Evolutionary conservation across 2,113 vertebrate genomes (phyloP).

Genomic region (Calidris pugnax): DNA sequence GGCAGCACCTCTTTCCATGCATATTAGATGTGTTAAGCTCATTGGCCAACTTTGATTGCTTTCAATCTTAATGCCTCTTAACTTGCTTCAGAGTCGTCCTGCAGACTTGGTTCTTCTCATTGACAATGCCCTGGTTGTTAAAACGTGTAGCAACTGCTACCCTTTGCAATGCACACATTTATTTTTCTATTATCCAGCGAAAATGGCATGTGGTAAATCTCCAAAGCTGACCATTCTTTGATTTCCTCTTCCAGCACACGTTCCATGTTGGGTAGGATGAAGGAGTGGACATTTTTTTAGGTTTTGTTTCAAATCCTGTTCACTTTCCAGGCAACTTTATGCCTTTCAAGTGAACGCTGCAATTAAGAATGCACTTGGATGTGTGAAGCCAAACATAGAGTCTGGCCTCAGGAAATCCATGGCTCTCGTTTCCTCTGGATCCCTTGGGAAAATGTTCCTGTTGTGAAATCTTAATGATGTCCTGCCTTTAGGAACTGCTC

Average conservation of each 20-base stretch:
- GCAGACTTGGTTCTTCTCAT: not conserved
- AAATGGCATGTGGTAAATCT: not conserved
- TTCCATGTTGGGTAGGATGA: not conserved
- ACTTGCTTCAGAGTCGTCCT: not conserved
- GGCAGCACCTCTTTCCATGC: not conserved
- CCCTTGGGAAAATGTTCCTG: conserved; percentile 51
- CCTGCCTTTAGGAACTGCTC: conserved; percentile 42
- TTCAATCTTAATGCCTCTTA: not conserved
- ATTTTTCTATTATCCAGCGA: not conserved
- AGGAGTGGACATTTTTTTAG: not conserved
- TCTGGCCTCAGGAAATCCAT: conserved; percentile 47
- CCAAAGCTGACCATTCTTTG: not conserved
- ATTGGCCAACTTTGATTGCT: not conserved
- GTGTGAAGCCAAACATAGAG: not conserved
- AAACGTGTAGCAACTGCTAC: not conserved
- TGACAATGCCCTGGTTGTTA: not conserved
- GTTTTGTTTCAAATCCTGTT: not conserved
- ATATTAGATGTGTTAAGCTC: not conserved
- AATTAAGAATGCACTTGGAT: conserved; percentile 53
- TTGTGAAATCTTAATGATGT: conserved; percentile 62
- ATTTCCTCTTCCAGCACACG: not conserved
- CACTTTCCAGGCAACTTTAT: not conserved
- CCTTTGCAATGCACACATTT: fast-evolving
- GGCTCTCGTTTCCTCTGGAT: conserved; percentile 18
- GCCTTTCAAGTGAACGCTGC: not conserved